Conservation (phyloP, 2,797 vertebrate species). For the Aldrovandia affinis region DNA sequence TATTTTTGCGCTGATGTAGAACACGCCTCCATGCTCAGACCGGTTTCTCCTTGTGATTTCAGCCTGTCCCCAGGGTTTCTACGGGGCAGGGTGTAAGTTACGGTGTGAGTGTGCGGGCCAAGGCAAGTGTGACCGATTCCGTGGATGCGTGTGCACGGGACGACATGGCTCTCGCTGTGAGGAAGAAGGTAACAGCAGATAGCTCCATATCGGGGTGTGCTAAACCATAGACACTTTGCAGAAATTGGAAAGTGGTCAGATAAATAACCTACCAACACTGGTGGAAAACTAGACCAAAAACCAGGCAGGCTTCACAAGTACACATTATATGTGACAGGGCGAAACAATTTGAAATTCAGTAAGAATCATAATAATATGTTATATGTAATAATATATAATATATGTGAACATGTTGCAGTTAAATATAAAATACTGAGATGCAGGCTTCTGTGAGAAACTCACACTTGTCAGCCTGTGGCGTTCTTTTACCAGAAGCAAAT, state of each 20-base stretch:
- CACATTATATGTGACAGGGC: no score
- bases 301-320: no score
- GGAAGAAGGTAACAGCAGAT: conserved; percentile 81
- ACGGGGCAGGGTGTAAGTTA: conserved; percentile 81
- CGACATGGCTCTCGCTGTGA: conserved; percentile 80
- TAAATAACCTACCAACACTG: no score
- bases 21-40: not conserved
- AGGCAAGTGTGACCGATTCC: conserved; percentile 78
- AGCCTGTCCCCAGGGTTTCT: conserved; percentile 78
- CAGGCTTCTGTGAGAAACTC: not conserved
- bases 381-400: no score
- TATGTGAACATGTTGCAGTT: not conserved
- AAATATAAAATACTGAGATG: not conserved
- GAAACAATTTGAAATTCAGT: not conserved
- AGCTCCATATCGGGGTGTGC: conserved; percentile 61
- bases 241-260: no score
- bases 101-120: conserved; percentile 73
- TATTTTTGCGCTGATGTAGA: not conserved
- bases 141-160: conserved; percentile 78
- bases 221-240: no score
- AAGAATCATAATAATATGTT: not conserved
- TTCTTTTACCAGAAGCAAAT: not conserved
- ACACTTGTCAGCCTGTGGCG: not conserved
- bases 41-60: conserved; percentile 43
- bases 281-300: no score